Base-by-base conservation (phyloP, 1,140 invertebrate species). In the Sweltsa coloradensis region DNA sequence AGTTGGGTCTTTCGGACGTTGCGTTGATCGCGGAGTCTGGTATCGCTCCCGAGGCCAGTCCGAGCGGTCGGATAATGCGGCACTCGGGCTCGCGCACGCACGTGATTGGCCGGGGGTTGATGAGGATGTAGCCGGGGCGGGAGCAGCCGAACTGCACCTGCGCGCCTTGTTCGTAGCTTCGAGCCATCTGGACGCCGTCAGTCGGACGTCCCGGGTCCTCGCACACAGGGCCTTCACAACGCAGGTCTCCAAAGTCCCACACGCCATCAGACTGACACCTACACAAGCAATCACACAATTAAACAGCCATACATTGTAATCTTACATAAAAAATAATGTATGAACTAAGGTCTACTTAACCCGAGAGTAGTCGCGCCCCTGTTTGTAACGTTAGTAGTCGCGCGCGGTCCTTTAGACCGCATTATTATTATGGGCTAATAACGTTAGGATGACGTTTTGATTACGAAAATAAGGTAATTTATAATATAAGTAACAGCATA, bases 11-110 rank as follows among this genome's bases (percentile, higher is more conserved):
- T 69, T 94, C 87, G 3, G 89, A 91, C 1, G 91, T 96, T 4
- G 92, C 91, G 62, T 96, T 94, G 41, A 97, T 95, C n/a, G 90
- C 89, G 9, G 84, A 87, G 61, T 96, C 91, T 0, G 92, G 91
- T 53, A 97, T 95, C 55, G 73, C 76, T 43, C 93, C 93, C 19
- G 89, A 93, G 16, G 90, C 78, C 26, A 97, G 66, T 37, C 93
- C 93, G 34, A 97, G 69, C 1, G 93, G 92, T 63, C 79, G 86
- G 14, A 95, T 87, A 0, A 96, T 83, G 66, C 85, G 86, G 63
- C 93, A 97, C 68, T 95, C 89, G 1, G 92, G 91, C 62, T 94
- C 88, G 49, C 89, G 66, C 2, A 90, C 76, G 64, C 94, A 97
- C 18, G 80, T 86, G 13, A 97, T 91, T 1, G 93, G 89, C 57